A percentile compares a stretch with the other conserved stretches of the same genome.
Evolutionary conservation across 2,113 vertebrate species (phyloP).

Genomic region (Sialia sialis): DNA sequence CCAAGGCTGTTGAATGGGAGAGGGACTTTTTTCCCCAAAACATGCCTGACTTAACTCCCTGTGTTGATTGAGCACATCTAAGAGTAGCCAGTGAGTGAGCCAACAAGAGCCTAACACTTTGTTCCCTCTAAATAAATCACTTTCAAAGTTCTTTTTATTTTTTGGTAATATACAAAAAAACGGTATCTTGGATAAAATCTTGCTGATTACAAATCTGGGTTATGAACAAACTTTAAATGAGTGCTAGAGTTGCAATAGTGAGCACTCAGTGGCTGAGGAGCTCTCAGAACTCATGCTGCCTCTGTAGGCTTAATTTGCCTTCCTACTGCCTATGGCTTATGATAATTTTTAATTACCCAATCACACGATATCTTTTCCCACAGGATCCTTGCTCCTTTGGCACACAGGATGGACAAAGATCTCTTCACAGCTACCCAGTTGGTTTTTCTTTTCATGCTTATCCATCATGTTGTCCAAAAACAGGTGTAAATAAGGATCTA

Average conservation of each 20-base stretch:
- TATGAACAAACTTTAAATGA: not conserved
- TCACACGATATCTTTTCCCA: conserved; percentile 40
- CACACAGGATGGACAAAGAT: not conserved
- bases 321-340: conserved; percentile 39
- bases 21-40: not conserved
- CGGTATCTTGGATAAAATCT: not conserved
- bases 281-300: not conserved
- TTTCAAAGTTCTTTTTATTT: not conserved
- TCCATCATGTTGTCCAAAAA: not conserved
- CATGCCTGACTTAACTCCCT: not conserved
- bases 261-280: not conserved
- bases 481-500: not conserved
- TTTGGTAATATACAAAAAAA: not conserved
- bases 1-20: not conserved
- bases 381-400: conserved; percentile 10
- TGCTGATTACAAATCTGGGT: not conserved
- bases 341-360: conserved; percentile 59
- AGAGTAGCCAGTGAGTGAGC: not conserved
- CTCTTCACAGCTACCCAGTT: not conserved
- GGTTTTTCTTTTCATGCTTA: not conserved
- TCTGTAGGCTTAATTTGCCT: conserved; percentile 45
- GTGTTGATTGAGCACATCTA: not conserved
- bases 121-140: not conserved
- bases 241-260: not conserved
- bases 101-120: not conserved